Evolutionary conservation across 2,888 invertebrate genomes (phyloP).

Genomic region (Cataglyphis albicans): DNA sequence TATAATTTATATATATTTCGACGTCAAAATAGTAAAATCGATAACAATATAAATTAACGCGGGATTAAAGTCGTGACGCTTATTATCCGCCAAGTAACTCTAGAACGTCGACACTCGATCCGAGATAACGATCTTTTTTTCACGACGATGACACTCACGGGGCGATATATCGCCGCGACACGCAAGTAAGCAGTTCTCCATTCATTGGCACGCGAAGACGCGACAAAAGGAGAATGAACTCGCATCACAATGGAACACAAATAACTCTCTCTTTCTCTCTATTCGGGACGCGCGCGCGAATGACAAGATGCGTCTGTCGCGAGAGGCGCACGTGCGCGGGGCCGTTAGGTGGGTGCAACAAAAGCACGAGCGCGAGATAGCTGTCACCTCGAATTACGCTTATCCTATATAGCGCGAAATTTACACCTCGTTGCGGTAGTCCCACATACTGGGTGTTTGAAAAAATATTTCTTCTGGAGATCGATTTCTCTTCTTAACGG

Average conservation of each 20-base stretch:
- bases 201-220: slow-evolving; percentile 76
- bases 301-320: not conserved
- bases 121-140: slow-evolving; percentile 11
- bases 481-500: not conserved
- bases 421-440: not conserved
- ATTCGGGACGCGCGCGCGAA: not conserved
- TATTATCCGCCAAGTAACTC: slow-evolving; percentile 1
- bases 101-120: slow-evolving; percentile 11
- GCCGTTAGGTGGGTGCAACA: slow-evolving; percentile 5
- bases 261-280: slow-evolving; percentile 70
- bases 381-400: not conserved
- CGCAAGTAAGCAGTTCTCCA: slow-evolving; percentile 66
- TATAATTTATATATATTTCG: not conserved
- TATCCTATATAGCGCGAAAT: not conserved
- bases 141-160: not conserved
- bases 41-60: not conserved
- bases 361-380: not conserved
- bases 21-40: not conserved
- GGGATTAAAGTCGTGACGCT: not conserved
- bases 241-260: slow-evolving; percentile 80
- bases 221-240: slow-evolving; percentile 79
- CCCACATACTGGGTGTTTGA: not conserved
- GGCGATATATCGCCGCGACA: not conserved
- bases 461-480: no score
- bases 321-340: slow-evolving; percentile 5